Evolutionary conservation across 2,888 invertebrate genomes (phyloP), one percentile per base, ranked within the genome.

Genomic region (Troides oblongomaculatus): DNA sequence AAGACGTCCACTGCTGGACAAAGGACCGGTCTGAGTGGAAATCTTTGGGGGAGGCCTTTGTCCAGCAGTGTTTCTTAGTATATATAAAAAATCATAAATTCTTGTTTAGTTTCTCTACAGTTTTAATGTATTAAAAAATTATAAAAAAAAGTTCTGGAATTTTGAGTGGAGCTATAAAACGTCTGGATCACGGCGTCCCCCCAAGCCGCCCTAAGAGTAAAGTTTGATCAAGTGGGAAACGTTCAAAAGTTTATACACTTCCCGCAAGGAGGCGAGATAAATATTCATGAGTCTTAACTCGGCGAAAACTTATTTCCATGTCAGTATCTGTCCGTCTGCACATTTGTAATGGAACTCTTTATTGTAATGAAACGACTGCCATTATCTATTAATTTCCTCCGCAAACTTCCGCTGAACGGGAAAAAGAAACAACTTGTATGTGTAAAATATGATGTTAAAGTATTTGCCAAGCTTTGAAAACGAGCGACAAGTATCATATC

Each of bases 201-300:
- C 79, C 68, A 69, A 78, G 79, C 81, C 79, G 78, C 78, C 80
- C 83, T 85, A 85, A 87, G 81, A 87, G 81, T 85, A 84, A 91
- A 90, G 88, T 91, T 90, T 89, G 89, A 91, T 90, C 89, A 89
- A 90, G 89, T 90, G 87, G 84, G 87, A 89, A 87, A 87, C 85
- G 84, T 86, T 87, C 83, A 84, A 84, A 89, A 92, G 87, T 91
- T 90, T 86, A 81, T 81, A 84, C 83, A 86, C 75, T 71, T 66
- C 81, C 85, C 89, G 85, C 78, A 83, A 84, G 87, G 85, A 86
- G 83, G 78, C 77, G 83, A 86, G 86, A 91, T 92, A 90, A 92
- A 92, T 92, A 92, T 91, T 92, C 91, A 92, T 90, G 89, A 90
- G 88, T 77, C 80, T 87, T 86, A 89, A 90, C 88, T 89, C 81